These are phyloP conservation scores for Lysiphlebus fabarum DNA, from an alignment of 1,140 invertebrate genomes.

Conservation along the genomic window DNA sequence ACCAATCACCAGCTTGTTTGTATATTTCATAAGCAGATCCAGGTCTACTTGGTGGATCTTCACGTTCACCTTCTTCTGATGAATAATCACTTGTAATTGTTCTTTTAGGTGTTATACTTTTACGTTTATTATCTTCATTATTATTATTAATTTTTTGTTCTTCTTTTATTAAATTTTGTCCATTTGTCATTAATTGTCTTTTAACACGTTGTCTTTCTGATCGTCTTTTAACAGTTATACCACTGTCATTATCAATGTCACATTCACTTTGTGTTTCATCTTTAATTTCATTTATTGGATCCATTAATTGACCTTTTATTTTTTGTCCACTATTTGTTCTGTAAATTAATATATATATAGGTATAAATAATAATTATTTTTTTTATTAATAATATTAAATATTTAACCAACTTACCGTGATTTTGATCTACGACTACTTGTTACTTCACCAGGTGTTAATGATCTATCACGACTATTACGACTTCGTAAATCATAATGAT, in stretches of 20 bases:
- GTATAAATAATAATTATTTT: too few species aligned
- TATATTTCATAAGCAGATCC: conserved; percentile 49
- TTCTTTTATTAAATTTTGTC: conserved; percentile 39
- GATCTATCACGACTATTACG: conserved; percentile 44
- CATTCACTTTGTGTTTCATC: conserved; percentile 29
- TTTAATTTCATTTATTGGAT: conserved; percentile 34
- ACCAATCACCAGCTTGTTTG: conserved; percentile 51
- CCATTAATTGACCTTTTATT: conserved; percentile 37
- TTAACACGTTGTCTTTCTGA: conserved; percentile 47
- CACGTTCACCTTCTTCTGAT: conserved; percentile 46
- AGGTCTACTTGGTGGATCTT: conserved; percentile 37
- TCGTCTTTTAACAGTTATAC: conserved; percentile 38
- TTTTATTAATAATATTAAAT: too few species aligned
- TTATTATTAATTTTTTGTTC: conserved; percentile 24
- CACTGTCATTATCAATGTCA: conserved; percentile 26
- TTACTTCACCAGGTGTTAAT: conserved; percentile 43
- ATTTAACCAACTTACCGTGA: conserved; percentile 42
- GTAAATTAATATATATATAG: background rate
- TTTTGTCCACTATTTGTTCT: conserved; percentile 35
- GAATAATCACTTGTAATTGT: conserved; percentile 49
- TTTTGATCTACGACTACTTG: conserved; percentile 37
- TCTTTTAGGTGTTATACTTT: conserved; percentile 32
- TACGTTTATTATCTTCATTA: conserved; percentile 29
- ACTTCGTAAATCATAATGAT: conserved; percentile 44
- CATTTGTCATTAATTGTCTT: conserved; percentile 41